phyloP scores from a whole-genome alignment of 2,797 vertebrate species.

The Lepus townsendii region DNA sequence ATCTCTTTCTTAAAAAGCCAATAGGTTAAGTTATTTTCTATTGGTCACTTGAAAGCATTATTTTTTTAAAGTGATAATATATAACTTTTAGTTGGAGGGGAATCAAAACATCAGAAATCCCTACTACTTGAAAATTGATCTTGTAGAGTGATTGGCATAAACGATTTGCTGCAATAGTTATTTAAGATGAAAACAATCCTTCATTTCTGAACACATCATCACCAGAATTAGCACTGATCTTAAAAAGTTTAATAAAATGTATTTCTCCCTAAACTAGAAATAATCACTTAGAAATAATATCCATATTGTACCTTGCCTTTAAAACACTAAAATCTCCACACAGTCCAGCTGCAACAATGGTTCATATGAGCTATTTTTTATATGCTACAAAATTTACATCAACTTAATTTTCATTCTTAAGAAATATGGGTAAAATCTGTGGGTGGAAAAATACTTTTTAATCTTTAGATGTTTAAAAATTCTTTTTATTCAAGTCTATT shows the following conservation, averaged over 20 bases:
- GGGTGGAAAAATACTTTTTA: background rate
- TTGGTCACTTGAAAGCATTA: background rate
- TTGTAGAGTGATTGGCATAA: background rate
- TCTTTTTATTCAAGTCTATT: background rate
- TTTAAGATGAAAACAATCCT: conserved; percentile 52
- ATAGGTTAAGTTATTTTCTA: background rate
- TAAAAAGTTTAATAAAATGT: conserved; percentile 12
- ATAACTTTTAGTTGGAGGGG: background rate
- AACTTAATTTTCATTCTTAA: conserved; percentile 31
- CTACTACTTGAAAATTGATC: background rate
- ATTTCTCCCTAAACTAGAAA: conserved; percentile 12
- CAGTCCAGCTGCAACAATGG: background rate
- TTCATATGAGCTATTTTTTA: background rate
- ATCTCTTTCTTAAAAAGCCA: background rate
- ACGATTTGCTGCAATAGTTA: conserved; percentile 42
- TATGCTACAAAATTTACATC: background rate
- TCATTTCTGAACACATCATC: conserved; percentile 13
- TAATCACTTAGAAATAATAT: conserved; percentile 17
- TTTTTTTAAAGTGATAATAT: background rate
- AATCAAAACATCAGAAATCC: conserved; percentile 44
- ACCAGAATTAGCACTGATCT: conserved; percentile 20
- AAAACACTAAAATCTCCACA: background rate
- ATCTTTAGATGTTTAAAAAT: conserved; percentile 18
- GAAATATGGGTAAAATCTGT: background rate
- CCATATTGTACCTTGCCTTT: background rate